Base-by-base conservation (phyloP, 1,140 invertebrate genomes). In the Aphelenchoides besseyi region DNA sequence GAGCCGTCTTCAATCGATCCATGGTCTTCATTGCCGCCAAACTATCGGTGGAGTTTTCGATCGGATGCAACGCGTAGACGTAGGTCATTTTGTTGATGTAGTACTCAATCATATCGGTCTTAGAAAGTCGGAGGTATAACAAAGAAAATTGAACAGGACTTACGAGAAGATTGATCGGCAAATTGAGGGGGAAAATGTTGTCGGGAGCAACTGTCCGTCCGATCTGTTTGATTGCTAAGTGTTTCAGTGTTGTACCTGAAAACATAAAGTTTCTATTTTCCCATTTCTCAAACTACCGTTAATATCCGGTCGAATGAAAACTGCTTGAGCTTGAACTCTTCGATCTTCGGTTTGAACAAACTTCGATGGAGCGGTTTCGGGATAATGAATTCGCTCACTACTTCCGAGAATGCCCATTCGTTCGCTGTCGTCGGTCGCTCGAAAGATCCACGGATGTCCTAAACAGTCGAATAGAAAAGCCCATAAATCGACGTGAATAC, bases 361-460 rank as follows among this genome's bases (percentile, higher is more conserved):
- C 18, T 59, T 59, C 18, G 55, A 59, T 8, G 55, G 55, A 8
- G 55, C 18, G 5, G 5, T 28, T 5, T 18, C 5, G 5, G 55
- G 55, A 33, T 8, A 59, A 23, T 59, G 55, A 33, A 59, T 33
- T 28, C 55, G 5, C 5, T 18, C 18, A 12, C 12, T 18, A 12
- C 26, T 29, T 5, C 32, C 5, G 5, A 59, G 5, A 33, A 59
- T 33, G 5, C 26, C 23, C 55, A 59, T 59, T 8, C 55, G 55
- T 33, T 59, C 55, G 18, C 55, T 23, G 55, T 59, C 55, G 5
- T 28, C 55, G 12, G 5, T 59, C 18, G 26, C 32, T 28, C 55
- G 5, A 23, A 59, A 59, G 5, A 59, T 59, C 55, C 55, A 59
- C 55, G 55, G 55, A 59, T 59, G 55, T 59, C 55, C 55, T 59